Base-by-base conservation (phyloP, 2,888 invertebrate species). In the Phengaris alcon region DNA sequence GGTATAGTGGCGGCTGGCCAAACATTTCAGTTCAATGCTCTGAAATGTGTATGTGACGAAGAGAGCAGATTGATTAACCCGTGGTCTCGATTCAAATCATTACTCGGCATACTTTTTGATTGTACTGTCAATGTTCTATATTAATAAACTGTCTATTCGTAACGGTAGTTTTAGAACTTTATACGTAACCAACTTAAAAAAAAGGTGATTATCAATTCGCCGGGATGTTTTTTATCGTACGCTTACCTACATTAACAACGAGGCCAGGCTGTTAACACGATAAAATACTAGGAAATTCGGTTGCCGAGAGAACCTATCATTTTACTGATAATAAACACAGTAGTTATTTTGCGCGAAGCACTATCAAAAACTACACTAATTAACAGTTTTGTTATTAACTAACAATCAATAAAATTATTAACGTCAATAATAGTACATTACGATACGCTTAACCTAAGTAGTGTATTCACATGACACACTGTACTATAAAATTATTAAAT, bases 61-160 rank as follows among this genome's bases (percentile, higher is more conserved):
- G 9, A 12, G 46, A n/a, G n/a, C 69, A 69, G 4, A 48, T 48
- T 48, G 15, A 69, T 69, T 69, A 48, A 69, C 46, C 69, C 46
- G 12, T 69, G 48, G n/a, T 15, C 69, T 48, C 46, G 69, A 48
- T 69, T 69, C 8, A 48, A 48, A 48, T 69, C n/a, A 69, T n/a
- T 69, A 15, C 69, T 69, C 69, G 48, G 15, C 69, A 69, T 15
- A 69, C 69, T 69, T 69, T 69, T 69, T 48, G 35, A 64, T 64
- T 64, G 35, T 35, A 15, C 48, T 15, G 48, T 48, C 48, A 69
- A 48, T 48, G 48, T 69, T 69, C n/a, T n/a, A 22, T 48, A 48
- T 8, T 15, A 59, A 59, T n/a, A 44, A 68, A 22, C 10, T 59
- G 6, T 46, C 12, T 64, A 64, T 22, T 35, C 35, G 12, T 10